Conservation (phyloP, 2,888 invertebrate genomes). For the Agrochola lychnidis region DNA sequence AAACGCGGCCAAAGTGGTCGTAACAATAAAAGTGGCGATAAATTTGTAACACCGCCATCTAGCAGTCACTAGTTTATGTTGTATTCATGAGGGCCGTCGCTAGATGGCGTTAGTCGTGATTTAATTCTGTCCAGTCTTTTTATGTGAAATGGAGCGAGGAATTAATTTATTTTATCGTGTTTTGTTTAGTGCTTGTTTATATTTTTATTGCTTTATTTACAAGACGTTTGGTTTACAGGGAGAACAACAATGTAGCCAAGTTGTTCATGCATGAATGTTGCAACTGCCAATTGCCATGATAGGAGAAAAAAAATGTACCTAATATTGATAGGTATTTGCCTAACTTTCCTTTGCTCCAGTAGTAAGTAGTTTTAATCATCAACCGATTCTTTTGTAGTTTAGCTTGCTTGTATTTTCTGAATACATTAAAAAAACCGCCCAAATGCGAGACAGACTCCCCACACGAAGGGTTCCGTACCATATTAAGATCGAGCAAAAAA, state of each 20-base stretch:
- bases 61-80: conserved; percentile 79
- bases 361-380: background rate
- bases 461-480: too few species aligned
- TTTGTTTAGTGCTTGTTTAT: conserved; percentile 44
- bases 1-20: conserved; percentile 82
- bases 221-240: conserved; percentile 1
- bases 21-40: conserved; percentile 83
- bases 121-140: conserved; percentile 76
- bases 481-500: too few species aligned
- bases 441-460: too few species aligned
- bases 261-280: background rate
- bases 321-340: background rate
- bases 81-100: conserved; percentile 82
- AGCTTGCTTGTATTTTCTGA: background rate
- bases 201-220: conserved; percentile 54
- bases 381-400: background rate
- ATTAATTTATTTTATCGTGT: conserved; percentile 56
- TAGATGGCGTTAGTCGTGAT: conserved; percentile 87
- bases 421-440: background rate
- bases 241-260: background rate
- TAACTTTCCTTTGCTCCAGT: background rate
- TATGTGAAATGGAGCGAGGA: conserved; percentile 51
- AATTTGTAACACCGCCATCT: conserved; percentile 84
- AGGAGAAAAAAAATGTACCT: background rate
- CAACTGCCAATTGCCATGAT: background rate